Conservation (phyloP, 2,113 vertebrate species). For the Oreocharis arfaki region DNA sequence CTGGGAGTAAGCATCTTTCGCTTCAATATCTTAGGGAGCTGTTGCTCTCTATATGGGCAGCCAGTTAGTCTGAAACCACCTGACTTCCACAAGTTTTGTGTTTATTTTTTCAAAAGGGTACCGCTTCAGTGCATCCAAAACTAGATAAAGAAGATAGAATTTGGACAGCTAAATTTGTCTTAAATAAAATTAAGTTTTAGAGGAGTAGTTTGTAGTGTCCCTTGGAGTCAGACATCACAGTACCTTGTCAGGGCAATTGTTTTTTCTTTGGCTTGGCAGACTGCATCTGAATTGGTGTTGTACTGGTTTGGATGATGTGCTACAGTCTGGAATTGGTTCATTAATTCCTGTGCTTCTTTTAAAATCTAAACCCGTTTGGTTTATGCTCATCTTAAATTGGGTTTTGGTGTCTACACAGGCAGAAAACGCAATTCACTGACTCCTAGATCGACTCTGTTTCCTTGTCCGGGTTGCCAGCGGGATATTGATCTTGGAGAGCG, state of each 20-base stretch:
- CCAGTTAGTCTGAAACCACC: neutral
- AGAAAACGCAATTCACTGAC: conserved; percentile 90
- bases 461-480: conserved; percentile 90
- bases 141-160: neutral
- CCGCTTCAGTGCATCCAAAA: neutral
- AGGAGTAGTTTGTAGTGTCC: neutral
- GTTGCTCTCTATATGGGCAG: neutral
- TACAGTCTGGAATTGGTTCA: neutral
- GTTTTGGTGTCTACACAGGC: conserved; percentile 78
- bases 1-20: neutral
- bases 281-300: neutral
- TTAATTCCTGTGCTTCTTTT: neutral
- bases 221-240: neutral
- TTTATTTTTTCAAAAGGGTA: neutral
- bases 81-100: neutral
- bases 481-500: conserved; percentile 95
- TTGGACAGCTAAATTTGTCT: neutral
- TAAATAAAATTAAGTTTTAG: neutral
- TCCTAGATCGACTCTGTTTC: conserved; percentile 83
- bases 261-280: conserved; percentile 19
- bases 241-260: neutral
- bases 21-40: neutral
- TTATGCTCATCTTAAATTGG: conserved; percentile 58
- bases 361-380: neutral
- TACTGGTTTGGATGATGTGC: neutral